Evolutionary conservation across 2,797 vertebrate genomes (phyloP).

Genomic region (Anguilla anguilla): DNA sequence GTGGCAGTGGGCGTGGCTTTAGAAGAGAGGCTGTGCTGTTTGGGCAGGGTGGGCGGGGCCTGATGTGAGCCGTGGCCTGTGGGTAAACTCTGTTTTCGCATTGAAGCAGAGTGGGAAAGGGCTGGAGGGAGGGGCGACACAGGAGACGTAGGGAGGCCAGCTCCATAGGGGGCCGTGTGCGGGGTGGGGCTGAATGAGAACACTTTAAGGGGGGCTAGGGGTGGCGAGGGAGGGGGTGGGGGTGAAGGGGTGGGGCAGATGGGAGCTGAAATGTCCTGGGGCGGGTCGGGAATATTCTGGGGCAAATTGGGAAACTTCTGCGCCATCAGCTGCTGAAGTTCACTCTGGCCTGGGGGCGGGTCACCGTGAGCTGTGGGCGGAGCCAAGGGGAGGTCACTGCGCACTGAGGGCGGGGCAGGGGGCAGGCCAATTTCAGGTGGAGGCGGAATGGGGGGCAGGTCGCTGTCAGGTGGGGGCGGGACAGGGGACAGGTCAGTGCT

Average conservation of each 20-base stretch:
- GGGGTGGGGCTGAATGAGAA: slow-evolving; percentile 73
- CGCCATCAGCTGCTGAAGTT: not conserved
- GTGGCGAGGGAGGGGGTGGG: slow-evolving; percentile 53
- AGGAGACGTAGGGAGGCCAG: slow-evolving; percentile 59
- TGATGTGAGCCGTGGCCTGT: slow-evolving; percentile 71
- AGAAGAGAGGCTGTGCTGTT: slow-evolving; percentile 87
- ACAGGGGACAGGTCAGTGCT: not conserved
- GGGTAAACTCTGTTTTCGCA: slow-evolving; percentile 85
- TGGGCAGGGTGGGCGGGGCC: slow-evolving; percentile 85
- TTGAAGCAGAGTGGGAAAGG: slow-evolving; percentile 29
- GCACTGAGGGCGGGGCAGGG: slow-evolving; percentile 45
- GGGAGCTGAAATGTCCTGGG: slow-evolving; percentile 58
- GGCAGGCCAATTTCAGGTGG: slow-evolving; percentile 32
- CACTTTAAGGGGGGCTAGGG: slow-evolving; percentile 81
- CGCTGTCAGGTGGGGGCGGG: not conserved
- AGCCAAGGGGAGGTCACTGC: slow-evolving; percentile 64
- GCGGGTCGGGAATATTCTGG: slow-evolving; percentile 57
- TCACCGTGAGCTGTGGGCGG: slow-evolving; percentile 54
- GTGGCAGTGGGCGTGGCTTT: slow-evolving; percentile 72
- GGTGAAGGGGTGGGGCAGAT: slow-evolving; percentile 72
- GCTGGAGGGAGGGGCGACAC: slow-evolving; percentile 52
- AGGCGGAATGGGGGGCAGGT: slow-evolving; percentile 52
- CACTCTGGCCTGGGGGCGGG: slow-evolving; percentile 77
- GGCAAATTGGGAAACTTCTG: not conserved
- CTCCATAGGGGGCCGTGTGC: slow-evolving; percentile 62